Evolutionary conservation across 2,797 vertebrate genomes (phyloP).

Genomic region (Apodemus agrarius): DNA sequence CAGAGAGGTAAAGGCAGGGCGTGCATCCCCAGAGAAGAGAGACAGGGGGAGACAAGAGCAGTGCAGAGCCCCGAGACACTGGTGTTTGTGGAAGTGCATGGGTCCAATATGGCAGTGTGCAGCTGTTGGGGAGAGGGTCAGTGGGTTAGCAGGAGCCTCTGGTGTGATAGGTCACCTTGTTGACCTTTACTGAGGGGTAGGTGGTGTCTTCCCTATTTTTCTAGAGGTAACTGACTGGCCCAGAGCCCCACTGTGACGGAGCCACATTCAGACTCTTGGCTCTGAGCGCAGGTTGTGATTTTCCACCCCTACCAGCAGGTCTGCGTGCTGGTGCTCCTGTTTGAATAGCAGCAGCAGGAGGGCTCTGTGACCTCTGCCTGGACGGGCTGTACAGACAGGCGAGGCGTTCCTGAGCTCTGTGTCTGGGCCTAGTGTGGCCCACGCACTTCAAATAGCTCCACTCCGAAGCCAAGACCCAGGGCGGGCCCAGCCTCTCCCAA

Average conservation of each 20-base stretch:
- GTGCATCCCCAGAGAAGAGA: background rate
- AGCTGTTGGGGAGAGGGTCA: too few relatives aligned
- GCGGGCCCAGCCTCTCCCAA: background rate
- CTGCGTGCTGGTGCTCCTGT: background rate
- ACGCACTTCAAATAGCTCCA: background rate
- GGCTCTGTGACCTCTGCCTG: background rate
- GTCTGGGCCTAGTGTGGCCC: background rate
- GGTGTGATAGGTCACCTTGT: rapidly evolving
- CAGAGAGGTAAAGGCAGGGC: background rate
- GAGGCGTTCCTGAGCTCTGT: background rate
- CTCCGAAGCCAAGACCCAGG: constrained; percentile 13
- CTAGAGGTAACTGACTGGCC: background rate
- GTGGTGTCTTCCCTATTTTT: background rate
- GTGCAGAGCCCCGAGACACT: background rate
- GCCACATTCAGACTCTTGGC: rapidly evolving
- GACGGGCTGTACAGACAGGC: background rate
- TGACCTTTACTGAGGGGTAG: background rate
- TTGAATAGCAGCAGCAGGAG: background rate
- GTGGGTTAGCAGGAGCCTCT: too few relatives aligned
- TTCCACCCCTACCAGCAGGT: background rate
- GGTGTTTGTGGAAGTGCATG: too few relatives aligned
- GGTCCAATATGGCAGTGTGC: background rate
- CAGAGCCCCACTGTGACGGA: background rate
- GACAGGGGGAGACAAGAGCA: background rate
- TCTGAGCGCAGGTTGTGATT: background rate